Conservation (phyloP, 2,797 vertebrate species). For the Enteromius treurensis region DNA sequence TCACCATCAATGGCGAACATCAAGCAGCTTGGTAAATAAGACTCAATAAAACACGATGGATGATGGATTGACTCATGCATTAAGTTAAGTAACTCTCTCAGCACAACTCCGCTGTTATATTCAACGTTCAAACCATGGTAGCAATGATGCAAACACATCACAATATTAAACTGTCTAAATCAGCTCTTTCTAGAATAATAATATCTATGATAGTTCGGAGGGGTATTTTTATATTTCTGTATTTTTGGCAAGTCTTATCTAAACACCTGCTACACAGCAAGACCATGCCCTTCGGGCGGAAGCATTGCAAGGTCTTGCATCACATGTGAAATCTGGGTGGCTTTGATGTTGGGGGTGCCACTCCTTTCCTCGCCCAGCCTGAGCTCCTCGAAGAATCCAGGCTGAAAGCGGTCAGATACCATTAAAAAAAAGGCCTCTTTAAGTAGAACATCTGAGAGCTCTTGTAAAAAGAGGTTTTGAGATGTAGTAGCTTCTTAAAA, state of each 20-base stretch:
- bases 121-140: constrained; percentile 18
- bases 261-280: constrained; percentile 55
- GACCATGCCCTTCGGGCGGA: constrained; percentile 29
- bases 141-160: constrained; percentile 55
- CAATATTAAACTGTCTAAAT: constrained; percentile 50
- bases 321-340: constrained; percentile 48
- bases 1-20: not conserved
- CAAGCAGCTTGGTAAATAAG: not conserved
- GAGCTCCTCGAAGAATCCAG: constrained; percentile 37
- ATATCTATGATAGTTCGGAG: constrained; percentile 44
- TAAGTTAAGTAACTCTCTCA: constrained; percentile 31
- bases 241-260: constrained; percentile 53
- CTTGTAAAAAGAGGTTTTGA: constrained; percentile 25
- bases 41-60: not conserved
- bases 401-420: constrained; percentile 38
- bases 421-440: constrained; percentile 30
- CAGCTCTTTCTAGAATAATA: constrained; percentile 49
- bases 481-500: constrained; percentile 31
- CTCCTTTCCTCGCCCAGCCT: constrained; percentile 41
- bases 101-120: constrained; percentile 39
- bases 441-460: constrained; percentile 35
- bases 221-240: constrained; percentile 48
- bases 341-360: constrained; percentile 50
- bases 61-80: constrained; percentile 21
- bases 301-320: constrained; percentile 57